phyloP scores from a whole-genome alignment of 2,888 invertebrate genomes.

The Aricia artaxerxes region DNA sequence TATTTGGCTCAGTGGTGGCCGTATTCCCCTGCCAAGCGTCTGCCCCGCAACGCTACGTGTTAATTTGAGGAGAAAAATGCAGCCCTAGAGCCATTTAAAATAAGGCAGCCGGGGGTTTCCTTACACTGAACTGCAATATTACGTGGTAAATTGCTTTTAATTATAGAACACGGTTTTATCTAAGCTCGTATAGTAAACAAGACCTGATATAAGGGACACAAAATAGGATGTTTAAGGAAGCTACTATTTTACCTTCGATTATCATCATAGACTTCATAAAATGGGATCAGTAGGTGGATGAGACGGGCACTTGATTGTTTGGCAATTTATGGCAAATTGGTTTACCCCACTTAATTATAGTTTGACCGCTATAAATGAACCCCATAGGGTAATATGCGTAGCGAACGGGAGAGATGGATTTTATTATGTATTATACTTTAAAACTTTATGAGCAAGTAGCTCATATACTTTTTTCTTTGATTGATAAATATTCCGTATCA shows the following conservation, averaged over 20 bases:
- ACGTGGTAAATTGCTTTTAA: constrained; percentile 13
- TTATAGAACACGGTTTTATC: background rate
- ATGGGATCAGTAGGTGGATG: background rate
- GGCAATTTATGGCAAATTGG: constrained; percentile 17
- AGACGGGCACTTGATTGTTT: constrained; percentile 9
- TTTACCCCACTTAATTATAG: constrained; percentile 12
- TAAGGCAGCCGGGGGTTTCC: constrained; percentile 20
- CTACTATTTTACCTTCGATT: background rate
- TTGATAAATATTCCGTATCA: background rate
- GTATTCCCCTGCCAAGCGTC: constrained; percentile 42
- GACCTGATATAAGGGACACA: background rate
- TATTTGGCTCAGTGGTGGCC: constrained; percentile 42
- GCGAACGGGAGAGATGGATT: background rate
- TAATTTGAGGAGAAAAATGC: constrained; percentile 33
- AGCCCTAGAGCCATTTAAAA: constrained; percentile 26
- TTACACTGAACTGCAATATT: constrained; percentile 17
- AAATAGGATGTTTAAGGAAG: background rate
- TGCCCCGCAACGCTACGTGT: constrained; percentile 31
- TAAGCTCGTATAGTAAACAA: background rate
- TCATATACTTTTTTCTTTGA: background rate
- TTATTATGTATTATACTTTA: background rate
- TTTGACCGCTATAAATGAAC: constrained; percentile 17
- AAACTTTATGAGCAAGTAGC: background rate
- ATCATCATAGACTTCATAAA: background rate
- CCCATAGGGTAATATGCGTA: background rate